Evolutionary conservation across 2,113 vertebrate genomes (phyloP).

Genomic region (Bagarius yarrelli): DNA sequence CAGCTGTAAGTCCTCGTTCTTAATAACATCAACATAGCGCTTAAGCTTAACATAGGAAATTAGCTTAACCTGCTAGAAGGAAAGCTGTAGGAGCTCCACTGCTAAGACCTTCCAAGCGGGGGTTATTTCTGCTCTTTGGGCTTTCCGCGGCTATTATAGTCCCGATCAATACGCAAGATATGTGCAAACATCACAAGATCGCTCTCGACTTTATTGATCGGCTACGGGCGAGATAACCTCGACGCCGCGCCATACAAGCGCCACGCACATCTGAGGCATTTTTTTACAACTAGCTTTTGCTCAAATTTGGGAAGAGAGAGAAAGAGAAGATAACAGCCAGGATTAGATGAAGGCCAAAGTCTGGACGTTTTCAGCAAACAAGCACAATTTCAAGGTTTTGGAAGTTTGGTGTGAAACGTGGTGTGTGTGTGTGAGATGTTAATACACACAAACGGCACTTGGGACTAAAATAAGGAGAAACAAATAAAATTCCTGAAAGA

Average conservation of each 20-base stretch:
- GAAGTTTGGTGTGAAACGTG: slow-evolving; percentile 5
- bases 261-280: neutral
- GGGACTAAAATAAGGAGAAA: neutral
- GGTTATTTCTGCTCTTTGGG: slow-evolving; percentile 23
- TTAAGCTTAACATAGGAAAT: too few species aligned
- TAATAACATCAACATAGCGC: too few species aligned
- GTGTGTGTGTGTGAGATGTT: neutral
- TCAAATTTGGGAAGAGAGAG: neutral
- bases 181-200: slow-evolving; percentile 39
- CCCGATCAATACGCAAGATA: slow-evolving; percentile 41
- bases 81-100: too few species aligned
- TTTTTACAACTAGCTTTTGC: neutral
- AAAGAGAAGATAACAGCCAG: neutral
- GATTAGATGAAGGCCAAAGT: slow-evolving; percentile 24
- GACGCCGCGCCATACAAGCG: neutral
- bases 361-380: neutral
- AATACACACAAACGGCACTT: neutral
- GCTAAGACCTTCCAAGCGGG: neutral
- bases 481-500: neutral
- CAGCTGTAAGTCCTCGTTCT: too few species aligned
- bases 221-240: slow-evolving; percentile 20
- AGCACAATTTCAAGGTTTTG: slow-evolving; percentile 23
- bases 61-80: too few species aligned
- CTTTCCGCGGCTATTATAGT: slow-evolving; percentile 13
- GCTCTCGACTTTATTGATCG: slow-evolving; percentile 28